These are phyloP conservation scores for Emydocephalus ijimae DNA, from an alignment of 2,113 vertebrate genomes.

Conservation along the genomic window DNA sequence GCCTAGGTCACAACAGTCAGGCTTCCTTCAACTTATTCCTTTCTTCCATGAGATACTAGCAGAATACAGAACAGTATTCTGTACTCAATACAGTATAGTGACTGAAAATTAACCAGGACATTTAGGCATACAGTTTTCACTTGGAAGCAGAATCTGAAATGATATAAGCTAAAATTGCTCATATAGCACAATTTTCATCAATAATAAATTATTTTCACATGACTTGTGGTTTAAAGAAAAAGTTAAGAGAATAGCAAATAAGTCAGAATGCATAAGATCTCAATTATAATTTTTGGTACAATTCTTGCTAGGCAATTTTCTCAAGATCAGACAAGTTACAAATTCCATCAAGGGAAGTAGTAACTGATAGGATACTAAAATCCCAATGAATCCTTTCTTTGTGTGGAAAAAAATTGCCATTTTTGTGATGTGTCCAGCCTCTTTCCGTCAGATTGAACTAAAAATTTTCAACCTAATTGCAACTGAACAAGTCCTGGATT, in stretches of 20 bases:
- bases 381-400: background rate
- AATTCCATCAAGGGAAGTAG: background rate
- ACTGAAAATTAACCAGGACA: conserved; percentile 7
- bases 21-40: background rate
- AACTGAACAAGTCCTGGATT: background rate
- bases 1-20: no score
- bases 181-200: background rate
- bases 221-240: background rate
- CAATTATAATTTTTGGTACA: background rate
- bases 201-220: conserved; percentile 7
- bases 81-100: background rate
- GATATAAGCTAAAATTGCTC: background rate
- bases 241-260: background rate
- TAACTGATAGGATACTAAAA: background rate
- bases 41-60: background rate
- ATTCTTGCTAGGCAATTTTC: conserved; percentile 10
- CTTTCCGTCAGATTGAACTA: background rate
- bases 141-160: background rate
- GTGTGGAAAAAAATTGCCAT: background rate
- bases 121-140: background rate
- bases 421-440: background rate
- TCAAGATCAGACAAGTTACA: conserved; percentile 1
- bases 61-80: background rate
- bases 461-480: background rate
- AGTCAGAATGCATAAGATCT: background rate